Percentiles rank a stretch among this genome's conserved stretches.
phyloP scores from a whole-genome alignment of 2,797 vertebrate genomes.

The Nannoperca obscura region DNA sequence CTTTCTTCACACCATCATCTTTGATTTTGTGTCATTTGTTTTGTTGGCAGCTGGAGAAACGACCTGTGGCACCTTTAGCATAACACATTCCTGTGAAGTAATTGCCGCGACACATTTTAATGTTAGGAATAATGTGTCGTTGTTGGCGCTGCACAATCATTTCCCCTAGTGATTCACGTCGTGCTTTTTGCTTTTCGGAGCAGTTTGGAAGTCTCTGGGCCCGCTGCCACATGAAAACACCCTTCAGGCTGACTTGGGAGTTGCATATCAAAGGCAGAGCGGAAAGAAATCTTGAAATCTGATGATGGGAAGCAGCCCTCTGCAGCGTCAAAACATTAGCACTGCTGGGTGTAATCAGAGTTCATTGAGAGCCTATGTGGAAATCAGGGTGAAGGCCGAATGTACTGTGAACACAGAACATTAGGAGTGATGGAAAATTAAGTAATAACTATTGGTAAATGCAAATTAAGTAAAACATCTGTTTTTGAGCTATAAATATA shows the following conservation, averaged over 20 bases:
- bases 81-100: slow-evolving; percentile 20
- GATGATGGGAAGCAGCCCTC: slow-evolving; percentile 56
- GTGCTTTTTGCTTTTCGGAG: background rate
- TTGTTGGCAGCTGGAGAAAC: slow-evolving; percentile 12
- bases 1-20: slow-evolving; percentile 27
- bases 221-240: slow-evolving; percentile 57
- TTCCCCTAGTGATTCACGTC: slow-evolving; percentile 30
- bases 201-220: slow-evolving; percentile 56
- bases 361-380: slow-evolving; percentile 42
- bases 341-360: slow-evolving; percentile 62
- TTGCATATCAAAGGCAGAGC: slow-evolving; percentile 69
- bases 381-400: slow-evolving; percentile 26
- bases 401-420: slow-evolving; percentile 3
- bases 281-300: slow-evolving; percentile 62
- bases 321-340: slow-evolving; percentile 39
- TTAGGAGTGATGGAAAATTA: slow-evolving; percentile 10
- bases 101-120: slow-evolving; percentile 24
- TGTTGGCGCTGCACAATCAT: slow-evolving; percentile 31
- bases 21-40: slow-evolving; percentile 28
- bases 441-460: slow-evolving; percentile 25
- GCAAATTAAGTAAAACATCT: slow-evolving; percentile 6
- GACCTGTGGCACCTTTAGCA: slow-evolving; percentile 14
- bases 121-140: slow-evolving; percentile 30
- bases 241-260: slow-evolving; percentile 60
- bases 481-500: slow-evolving; percentile 23